Evolutionary conservation across 2,113 vertebrate genomes (phyloP).

Genomic region (Dipodomys ordii): DNA sequence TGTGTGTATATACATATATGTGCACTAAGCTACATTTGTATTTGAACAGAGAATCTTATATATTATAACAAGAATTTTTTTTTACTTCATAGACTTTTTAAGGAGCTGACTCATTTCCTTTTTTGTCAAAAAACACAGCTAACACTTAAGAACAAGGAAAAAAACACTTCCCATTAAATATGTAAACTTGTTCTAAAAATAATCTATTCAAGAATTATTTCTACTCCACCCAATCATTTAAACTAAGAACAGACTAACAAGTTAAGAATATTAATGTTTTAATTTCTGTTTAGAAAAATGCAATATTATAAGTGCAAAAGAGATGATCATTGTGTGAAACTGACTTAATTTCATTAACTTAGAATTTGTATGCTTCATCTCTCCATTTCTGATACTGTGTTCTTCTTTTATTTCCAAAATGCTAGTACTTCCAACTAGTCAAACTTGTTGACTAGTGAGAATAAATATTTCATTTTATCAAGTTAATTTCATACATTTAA

Average conservation of each 20-base stretch:
- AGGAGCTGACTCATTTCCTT: conserved; percentile 73
- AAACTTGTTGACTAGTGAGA: conserved; percentile 34
- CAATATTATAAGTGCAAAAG: background rate
- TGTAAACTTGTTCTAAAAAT: conserved; percentile 69
- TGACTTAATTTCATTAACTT: conserved; percentile 47
- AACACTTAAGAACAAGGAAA: conserved; percentile 53
- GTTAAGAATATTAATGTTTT: conserved; percentile 24
- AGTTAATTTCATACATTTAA: conserved; percentile 19
- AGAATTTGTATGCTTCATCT: conserved; percentile 35
- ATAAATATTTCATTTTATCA: conserved; percentile 38
- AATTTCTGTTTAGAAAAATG: conserved; percentile 53
- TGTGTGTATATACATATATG: background rate
- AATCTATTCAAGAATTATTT: conserved; percentile 66
- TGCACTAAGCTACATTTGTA: conserved; percentile 7
- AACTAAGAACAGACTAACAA: conserved; percentile 39
- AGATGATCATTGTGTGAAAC: background rate
- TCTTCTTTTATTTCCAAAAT: conserved; percentile 50
- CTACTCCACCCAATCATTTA: conserved; percentile 41
- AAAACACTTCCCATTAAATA: conserved; percentile 64
- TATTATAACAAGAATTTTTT: conserved; percentile 21
- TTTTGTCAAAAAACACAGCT: conserved; percentile 33
- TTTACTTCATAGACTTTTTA: conserved; percentile 53
- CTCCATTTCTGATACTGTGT: background rate
- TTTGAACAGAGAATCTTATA: conserved; percentile 20
- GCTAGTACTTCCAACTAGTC: conserved; percentile 34